These are phyloP conservation scores for Ochlodes sylvanus DNA, from an alignment of 2,888 invertebrate genomes.

Conservation along the genomic window DNA sequence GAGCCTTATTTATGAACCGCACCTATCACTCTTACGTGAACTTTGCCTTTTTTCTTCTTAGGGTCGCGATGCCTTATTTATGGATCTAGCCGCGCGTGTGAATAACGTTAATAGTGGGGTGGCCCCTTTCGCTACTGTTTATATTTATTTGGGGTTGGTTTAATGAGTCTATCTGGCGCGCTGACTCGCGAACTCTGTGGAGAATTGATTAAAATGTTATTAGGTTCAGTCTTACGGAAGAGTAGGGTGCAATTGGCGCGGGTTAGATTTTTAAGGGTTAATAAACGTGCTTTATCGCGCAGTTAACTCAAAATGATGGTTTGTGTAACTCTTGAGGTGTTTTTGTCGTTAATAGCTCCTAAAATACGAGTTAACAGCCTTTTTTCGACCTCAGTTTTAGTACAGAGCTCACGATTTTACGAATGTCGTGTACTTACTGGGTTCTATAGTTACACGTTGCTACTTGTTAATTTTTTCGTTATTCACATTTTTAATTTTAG, in stretches of 20 bases:
- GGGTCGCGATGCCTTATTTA: slow-evolving; percentile 80
- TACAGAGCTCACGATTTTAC: slow-evolving; percentile 17
- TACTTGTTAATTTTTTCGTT: background rate
- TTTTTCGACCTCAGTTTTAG: slow-evolving; percentile 35
- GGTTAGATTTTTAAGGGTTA: slow-evolving; percentile 69
- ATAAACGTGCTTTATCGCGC: slow-evolving; percentile 67
- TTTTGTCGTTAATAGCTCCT: slow-evolving; percentile 48
- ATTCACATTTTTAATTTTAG: too few relatives aligned
- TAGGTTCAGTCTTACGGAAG: slow-evolving; percentile 79
- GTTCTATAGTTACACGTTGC: background rate
- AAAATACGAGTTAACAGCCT: slow-evolving; percentile 47
- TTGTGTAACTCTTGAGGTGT: slow-evolving; percentile 48
- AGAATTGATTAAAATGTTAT: slow-evolving; percentile 85
- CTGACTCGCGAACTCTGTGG: slow-evolving; percentile 83
- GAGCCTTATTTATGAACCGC: slow-evolving; percentile 79
- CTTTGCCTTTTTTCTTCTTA: slow-evolving; percentile 74
- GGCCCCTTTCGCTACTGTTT: slow-evolving; percentile 81
- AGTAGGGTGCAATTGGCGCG: slow-evolving; percentile 69
- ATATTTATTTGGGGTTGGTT: slow-evolving; percentile 83
- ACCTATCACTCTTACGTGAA: slow-evolving; percentile 74
- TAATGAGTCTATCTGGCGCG: slow-evolving; percentile 83
- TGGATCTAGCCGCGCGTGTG: slow-evolving; percentile 81
- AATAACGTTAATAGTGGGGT: slow-evolving; percentile 82
- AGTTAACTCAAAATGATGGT: slow-evolving; percentile 57
- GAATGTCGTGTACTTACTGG: background rate